Percentiles rank a stretch among this genome's conserved stretches.
These are phyloP conservation scores for Zele albiditarsus DNA, from an alignment of 2,888 invertebrate genomes.

Conservation along the genomic window DNA sequence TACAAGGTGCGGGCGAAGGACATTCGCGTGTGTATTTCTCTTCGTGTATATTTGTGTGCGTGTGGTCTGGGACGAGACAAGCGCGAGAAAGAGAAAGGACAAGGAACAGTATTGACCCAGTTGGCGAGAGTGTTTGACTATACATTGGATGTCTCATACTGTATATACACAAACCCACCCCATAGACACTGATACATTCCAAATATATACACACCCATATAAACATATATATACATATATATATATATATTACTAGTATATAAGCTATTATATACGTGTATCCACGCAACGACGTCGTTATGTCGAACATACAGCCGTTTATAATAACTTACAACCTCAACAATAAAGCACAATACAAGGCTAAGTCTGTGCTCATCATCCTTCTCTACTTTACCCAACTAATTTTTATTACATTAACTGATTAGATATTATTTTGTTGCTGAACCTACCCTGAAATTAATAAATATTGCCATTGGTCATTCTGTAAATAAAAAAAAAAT, in stretches of 20 bases:
- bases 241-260: not conserved
- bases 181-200: not conserved
- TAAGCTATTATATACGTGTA: not conserved
- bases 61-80: not conserved
- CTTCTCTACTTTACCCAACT: not conserved
- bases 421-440: not conserved
- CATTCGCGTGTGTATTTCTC: not conserved
- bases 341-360: not conserved
- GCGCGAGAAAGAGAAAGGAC: conserved; percentile 15
- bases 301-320: not conserved
- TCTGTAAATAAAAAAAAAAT: not conserved
- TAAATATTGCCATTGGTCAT: not conserved
- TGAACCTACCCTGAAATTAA: not conserved
- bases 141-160: not conserved
- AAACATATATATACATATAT: not conserved
- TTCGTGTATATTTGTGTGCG: not conserved
- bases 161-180: not conserved
- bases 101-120: conserved; percentile 27
- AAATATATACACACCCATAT: not conserved
- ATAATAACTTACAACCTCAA: not conserved
- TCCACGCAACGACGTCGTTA: not conserved
- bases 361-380: not conserved
- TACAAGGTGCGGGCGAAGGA: not conserved
- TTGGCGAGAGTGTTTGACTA: not conserved
- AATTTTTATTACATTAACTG: not conserved